Conservation (phyloP, 2,797 vertebrate genomes). For the Labeo calbasu region DNA sequence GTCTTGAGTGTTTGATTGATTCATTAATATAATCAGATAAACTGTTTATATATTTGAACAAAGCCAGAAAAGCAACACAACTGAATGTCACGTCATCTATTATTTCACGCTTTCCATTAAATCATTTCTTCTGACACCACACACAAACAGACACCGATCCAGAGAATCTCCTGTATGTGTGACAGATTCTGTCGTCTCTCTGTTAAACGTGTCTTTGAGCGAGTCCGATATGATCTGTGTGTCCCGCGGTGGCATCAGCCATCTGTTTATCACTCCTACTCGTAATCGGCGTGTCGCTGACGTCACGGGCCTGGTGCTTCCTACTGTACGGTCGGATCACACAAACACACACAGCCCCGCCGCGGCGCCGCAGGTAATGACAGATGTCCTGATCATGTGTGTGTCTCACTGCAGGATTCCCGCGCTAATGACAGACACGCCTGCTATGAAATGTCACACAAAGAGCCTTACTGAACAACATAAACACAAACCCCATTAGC, state of each 20-base stretch:
- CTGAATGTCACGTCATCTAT: background rate
- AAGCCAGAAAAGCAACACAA: background rate
- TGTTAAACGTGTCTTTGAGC: background rate
- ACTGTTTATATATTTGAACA: background rate
- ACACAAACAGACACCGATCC: background rate
- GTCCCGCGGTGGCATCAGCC: background rate
- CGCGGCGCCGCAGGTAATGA: conserved; percentile 26
- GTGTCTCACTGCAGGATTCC: conserved; percentile 23
- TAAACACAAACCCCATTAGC: background rate
- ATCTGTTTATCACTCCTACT: conserved; percentile 37
- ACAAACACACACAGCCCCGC: conserved; percentile 43
- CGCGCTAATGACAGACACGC: conserved; percentile 21
- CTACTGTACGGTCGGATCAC: background rate
- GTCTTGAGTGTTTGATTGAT: background rate
- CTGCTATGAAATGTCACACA: background rate
- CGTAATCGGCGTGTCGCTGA: conserved; percentile 35
- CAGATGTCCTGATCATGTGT: conserved; percentile 24
- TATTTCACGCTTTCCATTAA: background rate
- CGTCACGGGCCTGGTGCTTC: conserved; percentile 50
- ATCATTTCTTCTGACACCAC: background rate
- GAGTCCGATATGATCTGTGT: background rate
- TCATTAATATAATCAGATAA: background rate
- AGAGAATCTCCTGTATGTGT: background rate
- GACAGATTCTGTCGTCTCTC: background rate
- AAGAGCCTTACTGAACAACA: background rate